Percentiles rank a stretch among this genome's conserved stretches.
Conservation (phyloP, 2,797 vertebrate genomes). For the Poeciliopsis infans region DNA sequence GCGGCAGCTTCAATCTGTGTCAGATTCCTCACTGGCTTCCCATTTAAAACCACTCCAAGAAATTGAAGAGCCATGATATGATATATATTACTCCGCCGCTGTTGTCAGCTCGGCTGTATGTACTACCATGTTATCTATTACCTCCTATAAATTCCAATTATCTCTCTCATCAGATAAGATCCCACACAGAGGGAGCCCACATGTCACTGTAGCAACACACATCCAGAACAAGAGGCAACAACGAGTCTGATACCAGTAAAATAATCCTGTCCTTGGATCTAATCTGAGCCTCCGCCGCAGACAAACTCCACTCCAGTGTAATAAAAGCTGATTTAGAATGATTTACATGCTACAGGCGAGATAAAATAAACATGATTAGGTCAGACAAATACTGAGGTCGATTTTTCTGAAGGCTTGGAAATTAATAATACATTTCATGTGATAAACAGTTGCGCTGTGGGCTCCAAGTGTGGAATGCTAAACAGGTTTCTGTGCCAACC, state of each 20-base stretch:
- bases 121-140: conserved; percentile 63
- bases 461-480: conserved; percentile 56
- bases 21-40: conserved; percentile 32
- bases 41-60: conserved; percentile 50
- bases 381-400: conserved; percentile 80
- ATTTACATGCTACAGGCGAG: conserved; percentile 75
- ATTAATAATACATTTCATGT: conserved; percentile 81
- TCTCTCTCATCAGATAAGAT: conserved; percentile 66
- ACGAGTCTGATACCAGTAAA: conserved; percentile 48
- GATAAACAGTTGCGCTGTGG: conserved; percentile 64
- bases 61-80: conserved; percentile 58
- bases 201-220: conserved; percentile 27
- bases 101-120: conserved; percentile 46
- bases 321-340: conserved; percentile 82
- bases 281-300: conserved; percentile 58
- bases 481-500: conserved; percentile 41
- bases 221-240: conserved; percentile 35
- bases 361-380: conserved; percentile 81
- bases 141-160: conserved; percentile 76
- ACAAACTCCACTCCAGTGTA: conserved; percentile 69
- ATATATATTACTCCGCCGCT: conserved; percentile 44
- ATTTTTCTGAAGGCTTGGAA: conserved; percentile 77
- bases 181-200: conserved; percentile 32
- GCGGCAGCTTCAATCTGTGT: conserved; percentile 5
- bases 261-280: conserved; percentile 67